Base-by-base conservation (phyloP, 2,797 vertebrate species). In the Coregonus ussuriensis region DNA sequence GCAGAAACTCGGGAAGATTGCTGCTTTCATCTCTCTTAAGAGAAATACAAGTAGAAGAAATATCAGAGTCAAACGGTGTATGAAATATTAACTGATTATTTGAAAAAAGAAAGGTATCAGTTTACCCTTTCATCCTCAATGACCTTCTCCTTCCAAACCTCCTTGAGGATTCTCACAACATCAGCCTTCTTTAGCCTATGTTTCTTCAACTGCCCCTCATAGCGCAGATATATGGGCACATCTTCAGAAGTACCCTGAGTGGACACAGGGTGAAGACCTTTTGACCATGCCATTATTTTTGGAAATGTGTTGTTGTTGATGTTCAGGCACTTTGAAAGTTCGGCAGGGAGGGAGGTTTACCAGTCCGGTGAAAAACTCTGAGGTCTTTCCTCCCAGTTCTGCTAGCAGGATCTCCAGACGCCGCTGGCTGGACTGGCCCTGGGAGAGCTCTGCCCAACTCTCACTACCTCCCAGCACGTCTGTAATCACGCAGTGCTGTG, bases 131-230 rank as follows among this genome's bases (percentile, higher is more conserved):
- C 83, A 63, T 94, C 93, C 29, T 85, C 82, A 21, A 75, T 54
- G 0, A 81, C 79, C 82, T 94, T 94, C 54, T 93, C 92, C 77
- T 88, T 93, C 95, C 94, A 95, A 66, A 91, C 79, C 25, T 94
- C 93, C 76, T 88, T 93, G 25, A 95, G 79, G 74, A 92, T 71
- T 63, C 78, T 74, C 59, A 93, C 77, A 70, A 93, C 86, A 4
- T 11, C 41, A 47, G 84, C 86, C 84, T 91, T 93, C 47, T 77
- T 88, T 33, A 94, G 78, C 71, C 88, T 90, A 80, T 92, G 92
- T 75, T 95, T 95, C 85, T 81, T 89, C 70, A 95, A 78, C 25
- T 71, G 63, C 21, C 93, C 93, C 51, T 93, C 92, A 16, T 86
- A 92, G 21, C 79, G 90, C 80, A 95, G 89, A 81, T 92, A 95